Conservation (phyloP, 2,888 invertebrate species). For the Netelia inedita region DNA sequence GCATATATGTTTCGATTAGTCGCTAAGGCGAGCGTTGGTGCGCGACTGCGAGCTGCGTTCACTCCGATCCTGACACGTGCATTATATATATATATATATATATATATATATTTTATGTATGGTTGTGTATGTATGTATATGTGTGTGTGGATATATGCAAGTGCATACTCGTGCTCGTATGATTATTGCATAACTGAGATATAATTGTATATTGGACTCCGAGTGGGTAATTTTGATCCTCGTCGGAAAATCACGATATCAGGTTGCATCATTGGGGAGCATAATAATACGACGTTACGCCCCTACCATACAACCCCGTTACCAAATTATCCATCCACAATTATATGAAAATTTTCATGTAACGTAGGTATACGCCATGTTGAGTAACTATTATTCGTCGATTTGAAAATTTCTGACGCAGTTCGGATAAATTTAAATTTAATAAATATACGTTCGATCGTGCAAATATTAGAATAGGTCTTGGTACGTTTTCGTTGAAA, state of each 20-base stretch:
- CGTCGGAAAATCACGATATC: neutral
- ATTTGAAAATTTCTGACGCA: neutral
- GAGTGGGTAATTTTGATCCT: conserved; percentile 1
- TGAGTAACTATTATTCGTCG: neutral
- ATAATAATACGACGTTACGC: conserved; percentile 1
- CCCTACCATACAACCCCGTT: neutral
- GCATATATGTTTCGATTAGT: conserved; percentile 49
- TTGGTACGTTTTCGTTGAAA: neutral
- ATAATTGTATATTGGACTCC: conserved; percentile 9
- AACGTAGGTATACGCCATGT: neutral
- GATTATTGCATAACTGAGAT: conserved; percentile 25
- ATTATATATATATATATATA: neutral
- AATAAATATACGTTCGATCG: no score
- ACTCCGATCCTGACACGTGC: conserved; percentile 9
- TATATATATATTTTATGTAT: neutral
- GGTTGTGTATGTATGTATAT: neutral
- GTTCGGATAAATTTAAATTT: no score
- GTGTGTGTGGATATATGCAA: neutral
- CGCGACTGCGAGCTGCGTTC: neutral
- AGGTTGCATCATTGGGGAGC: neutral
- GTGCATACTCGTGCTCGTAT: neutral
- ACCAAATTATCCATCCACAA: neutral
- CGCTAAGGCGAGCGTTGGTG: conserved; percentile 36
- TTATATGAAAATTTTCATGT: neutral
- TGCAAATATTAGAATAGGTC: no score